Conservation (phyloP, 2,113 vertebrate genomes). For the Heterotis niloticus region DNA sequence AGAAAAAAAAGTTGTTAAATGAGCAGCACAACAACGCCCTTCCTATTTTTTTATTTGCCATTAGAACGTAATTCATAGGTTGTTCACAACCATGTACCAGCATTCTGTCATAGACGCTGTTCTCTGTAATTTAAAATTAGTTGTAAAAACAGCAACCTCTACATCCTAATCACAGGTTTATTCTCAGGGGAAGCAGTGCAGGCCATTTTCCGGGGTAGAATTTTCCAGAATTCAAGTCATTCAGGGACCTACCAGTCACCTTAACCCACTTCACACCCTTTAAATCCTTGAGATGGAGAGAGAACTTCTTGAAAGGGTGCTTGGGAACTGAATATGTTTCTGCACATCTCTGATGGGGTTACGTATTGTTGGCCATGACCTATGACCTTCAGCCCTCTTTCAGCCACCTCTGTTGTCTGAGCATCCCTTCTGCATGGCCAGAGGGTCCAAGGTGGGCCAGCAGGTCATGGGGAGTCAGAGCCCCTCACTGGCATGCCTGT, state of each 20-base stretch:
- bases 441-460: not conserved
- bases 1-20: conserved; percentile 41
- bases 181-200: not conserved
- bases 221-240: not conserved
- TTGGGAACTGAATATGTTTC: not conserved
- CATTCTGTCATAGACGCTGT: conserved; percentile 25
- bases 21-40: conserved; percentile 41
- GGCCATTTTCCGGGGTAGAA: not conserved
- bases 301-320: not conserved
- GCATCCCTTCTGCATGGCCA: too few species aligned
- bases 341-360: not conserved
- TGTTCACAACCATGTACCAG: conserved; percentile 35
- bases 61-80: conserved; percentile 46
- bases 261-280: conserved; percentile 16
- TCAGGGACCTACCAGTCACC: conserved; percentile 3
- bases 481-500: conserved; percentile 21
- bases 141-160: conserved; percentile 37
- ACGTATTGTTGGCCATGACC: not conserved
- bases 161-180: conserved; percentile 33
- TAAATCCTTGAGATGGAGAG: not conserved
- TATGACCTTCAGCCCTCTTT: conserved; percentile 4
- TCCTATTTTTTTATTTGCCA: conserved; percentile 45
- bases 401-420: not conserved
- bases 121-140: conserved; percentile 53
- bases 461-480: not conserved